Evolutionary conservation across 2,888 invertebrate species (phyloP).

Genomic region (Temnothorax ravouxi): DNA sequence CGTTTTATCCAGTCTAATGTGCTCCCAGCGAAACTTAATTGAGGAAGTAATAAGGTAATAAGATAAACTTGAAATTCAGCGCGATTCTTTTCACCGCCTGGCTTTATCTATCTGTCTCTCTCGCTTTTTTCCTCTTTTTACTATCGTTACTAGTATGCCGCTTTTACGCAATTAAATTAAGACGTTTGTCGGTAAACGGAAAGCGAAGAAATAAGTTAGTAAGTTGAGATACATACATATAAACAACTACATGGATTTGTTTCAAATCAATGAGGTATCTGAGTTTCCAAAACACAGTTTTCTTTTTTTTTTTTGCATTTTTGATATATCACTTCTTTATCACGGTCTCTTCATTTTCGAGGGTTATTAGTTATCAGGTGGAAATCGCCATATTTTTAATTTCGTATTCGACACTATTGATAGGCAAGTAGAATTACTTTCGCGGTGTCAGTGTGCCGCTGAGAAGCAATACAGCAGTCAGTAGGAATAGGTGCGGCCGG

Average conservation of each 20-base stretch:
- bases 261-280: background rate
- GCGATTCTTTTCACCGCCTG: slow-evolving; percentile 26
- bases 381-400: slow-evolving; percentile 42
- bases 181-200: background rate
- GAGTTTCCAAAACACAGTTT: background rate
- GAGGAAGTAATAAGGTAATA: slow-evolving; percentile 53
- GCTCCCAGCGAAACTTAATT: slow-evolving; percentile 41
- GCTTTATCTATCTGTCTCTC: background rate
- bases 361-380: background rate
- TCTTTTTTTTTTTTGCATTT: background rate
- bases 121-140: background rate
- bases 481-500: slow-evolving; percentile 81
- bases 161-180: slow-evolving; percentile 47
- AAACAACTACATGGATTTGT: background rate
- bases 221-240: background rate
- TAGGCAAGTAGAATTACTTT: slow-evolving; percentile 76
- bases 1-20: slow-evolving; percentile 44
- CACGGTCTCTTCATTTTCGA: background rate
- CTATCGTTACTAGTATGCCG: background rate
- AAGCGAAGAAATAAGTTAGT: background rate
- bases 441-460: slow-evolving; percentile 68
- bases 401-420: slow-evolving; percentile 50
- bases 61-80: slow-evolving; percentile 49
- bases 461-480: slow-evolving; percentile 62
- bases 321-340: background rate